Evolutionary conservation across 2,113 vertebrate species (phyloP).

Genomic region (Xenopus borealis): DNA sequence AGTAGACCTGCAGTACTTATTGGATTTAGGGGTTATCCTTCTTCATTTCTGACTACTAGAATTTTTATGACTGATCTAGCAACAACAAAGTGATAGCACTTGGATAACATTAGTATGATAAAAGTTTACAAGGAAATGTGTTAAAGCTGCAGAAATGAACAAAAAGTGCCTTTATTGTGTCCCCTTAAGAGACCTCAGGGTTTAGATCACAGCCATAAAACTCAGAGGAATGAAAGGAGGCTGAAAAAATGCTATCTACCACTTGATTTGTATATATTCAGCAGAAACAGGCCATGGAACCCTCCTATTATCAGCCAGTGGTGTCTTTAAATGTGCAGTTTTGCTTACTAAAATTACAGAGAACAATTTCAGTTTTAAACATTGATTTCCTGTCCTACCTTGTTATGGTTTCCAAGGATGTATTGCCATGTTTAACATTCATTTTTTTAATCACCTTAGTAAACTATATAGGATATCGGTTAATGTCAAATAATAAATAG

Average conservation of each 20-base stretch:
- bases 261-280: slow-evolving; percentile 62
- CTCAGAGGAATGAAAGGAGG: slow-evolving; percentile 60
- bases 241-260: slow-evolving; percentile 63
- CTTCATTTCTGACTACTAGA: slow-evolving; percentile 50
- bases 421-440: too few relatives aligned
- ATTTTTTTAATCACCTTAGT: too few relatives aligned
- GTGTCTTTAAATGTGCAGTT: slow-evolving; percentile 10
- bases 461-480: too few relatives aligned
- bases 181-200: slow-evolving; percentile 46
- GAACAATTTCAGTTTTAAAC: too few relatives aligned
- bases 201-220: slow-evolving; percentile 53
- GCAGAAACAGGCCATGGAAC: slow-evolving; percentile 62
- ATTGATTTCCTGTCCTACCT: too few relatives aligned
- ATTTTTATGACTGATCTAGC: slow-evolving; percentile 33
- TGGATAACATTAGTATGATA: slow-evolving; percentile 54
- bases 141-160: slow-evolving; percentile 55
- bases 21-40: slow-evolving; percentile 1
- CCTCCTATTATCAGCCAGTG: slow-evolving; percentile 23
- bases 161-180: slow-evolving; percentile 58
- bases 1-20: not conserved
- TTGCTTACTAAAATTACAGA: not conserved
- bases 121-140: slow-evolving; percentile 47
- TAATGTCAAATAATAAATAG: too few relatives aligned
- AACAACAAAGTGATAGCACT: slow-evolving; percentile 53
- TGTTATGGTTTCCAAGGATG: too few relatives aligned